Evolutionary conservation across 2,888 invertebrate species (phyloP).

Genomic region (Dynastes maya): DNA sequence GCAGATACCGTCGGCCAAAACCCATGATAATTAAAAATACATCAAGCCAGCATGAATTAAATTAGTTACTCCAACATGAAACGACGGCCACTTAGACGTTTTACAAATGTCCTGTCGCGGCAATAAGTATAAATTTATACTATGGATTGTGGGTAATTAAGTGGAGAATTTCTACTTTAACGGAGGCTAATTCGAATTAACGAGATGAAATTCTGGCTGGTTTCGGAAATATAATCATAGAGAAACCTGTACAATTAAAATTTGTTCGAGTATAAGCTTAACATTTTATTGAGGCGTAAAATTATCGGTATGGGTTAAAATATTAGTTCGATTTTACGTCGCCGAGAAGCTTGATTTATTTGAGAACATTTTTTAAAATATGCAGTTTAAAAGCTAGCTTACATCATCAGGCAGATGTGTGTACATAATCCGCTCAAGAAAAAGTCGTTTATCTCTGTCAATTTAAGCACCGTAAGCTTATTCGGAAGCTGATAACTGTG

Average conservation of each 20-base stretch:
- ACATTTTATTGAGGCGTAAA: not conserved
- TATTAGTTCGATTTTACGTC: not conserved
- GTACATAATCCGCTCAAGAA: no score
- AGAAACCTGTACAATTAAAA: not conserved
- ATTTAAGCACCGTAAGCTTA: no score
- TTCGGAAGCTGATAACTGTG: no score
- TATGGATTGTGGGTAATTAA: slow-evolving; percentile 6
- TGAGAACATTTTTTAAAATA: not conserved
- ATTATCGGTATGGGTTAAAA: not conserved
- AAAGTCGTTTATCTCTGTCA: no score
- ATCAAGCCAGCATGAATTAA: not conserved
- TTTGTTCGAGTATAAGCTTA: not conserved
- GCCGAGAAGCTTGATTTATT: not conserved
- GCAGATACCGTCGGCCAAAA: no score
- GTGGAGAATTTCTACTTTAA: not conserved
- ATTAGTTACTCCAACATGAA: not conserved
- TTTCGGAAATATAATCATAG: not conserved
- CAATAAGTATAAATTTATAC: slow-evolving; percentile 8
- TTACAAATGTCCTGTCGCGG: not conserved
- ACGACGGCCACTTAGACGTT: not conserved
- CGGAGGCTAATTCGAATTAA: slow-evolving; percentile 11
- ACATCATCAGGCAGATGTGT: no score
- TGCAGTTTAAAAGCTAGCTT: no score
- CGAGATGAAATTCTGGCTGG: slow-evolving; percentile 3
- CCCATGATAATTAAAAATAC: not conserved